A percentile compares a stretch with the other conserved stretches of the same genome.
These are phyloP conservation scores for Ammodytes dubius DNA, from an alignment of 2,113 vertebrate genomes.

Conservation along the genomic window DNA sequence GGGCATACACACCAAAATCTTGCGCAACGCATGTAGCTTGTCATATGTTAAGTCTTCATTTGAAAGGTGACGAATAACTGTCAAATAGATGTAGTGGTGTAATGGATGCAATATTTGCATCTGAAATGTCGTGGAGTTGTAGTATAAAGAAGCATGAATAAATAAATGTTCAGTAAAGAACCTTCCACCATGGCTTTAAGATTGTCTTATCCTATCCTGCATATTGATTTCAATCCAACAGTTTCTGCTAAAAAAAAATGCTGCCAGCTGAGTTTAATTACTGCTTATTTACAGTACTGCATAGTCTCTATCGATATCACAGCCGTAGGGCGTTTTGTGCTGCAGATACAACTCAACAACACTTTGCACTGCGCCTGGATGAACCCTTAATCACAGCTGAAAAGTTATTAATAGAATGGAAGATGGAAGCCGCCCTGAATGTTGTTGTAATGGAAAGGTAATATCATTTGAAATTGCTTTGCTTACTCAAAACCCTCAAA, in stretches of 20 bases:
- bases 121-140: background rate
- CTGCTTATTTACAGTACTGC: background rate
- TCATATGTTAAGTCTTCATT: background rate
- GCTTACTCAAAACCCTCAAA: slow-evolving; percentile 1
- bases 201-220: background rate
- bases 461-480: background rate
- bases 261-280: background rate
- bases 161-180: background rate
- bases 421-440: background rate
- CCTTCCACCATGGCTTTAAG: background rate
- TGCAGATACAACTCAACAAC: background rate
- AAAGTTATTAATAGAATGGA: background rate
- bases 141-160: background rate
- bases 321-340: background rate
- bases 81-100: background rate
- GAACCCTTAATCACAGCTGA: background rate
- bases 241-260: background rate
- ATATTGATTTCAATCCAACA: background rate
- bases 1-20: background rate
- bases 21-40: background rate
- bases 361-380: background rate
- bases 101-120: background rate
- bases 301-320: background rate
- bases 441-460: background rate
- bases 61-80: background rate